Evolutionary conservation across 92 coral and sea anemone genomes (phyloP), one percentile per base, ranked within the genome.

Genomic region (Phenganax marumi): DNA sequence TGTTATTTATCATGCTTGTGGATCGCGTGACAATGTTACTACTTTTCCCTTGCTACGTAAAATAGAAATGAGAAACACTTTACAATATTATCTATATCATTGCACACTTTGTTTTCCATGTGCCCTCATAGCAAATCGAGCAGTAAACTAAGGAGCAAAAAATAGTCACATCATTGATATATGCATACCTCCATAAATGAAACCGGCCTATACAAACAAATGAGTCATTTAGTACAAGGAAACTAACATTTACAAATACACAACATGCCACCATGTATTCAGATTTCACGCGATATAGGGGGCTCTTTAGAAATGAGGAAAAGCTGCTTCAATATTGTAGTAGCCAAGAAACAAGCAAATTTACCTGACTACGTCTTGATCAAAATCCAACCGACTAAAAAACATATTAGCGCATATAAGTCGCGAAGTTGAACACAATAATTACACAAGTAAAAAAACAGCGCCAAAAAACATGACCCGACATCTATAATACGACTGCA

Each of bases 1-100:
- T 94, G 77, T 91, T 91, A 57, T 89, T 94, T 51, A 86, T 89
- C 80, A 96, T 91, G 84, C 97, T 96, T 81, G 87, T 91, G 46
- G 99, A 89, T 85, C 99, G 89, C 62, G 83, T 90, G 73, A 92
- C 83, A 60, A 23, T 2, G 26, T 57, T 57, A 57, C 0, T 8
- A 57, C 22, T 6, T 57, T 57, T 77, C 13, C 21, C 12, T n/a
- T 33, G 68, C 81, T 57, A 74, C 7, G 39, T 22, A 13, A 77
- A 43, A 77, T 23, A 43, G 39, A 14, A 49, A 19, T 1, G 1
- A 17, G 3, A 14, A 3, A 48, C 8, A 69, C 18, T 69, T 69
- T 69, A 18, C 50, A 69, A 69, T 69, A 6, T 6, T 48, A 22
- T 52, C 55, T 50, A 52, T 9, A 39, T 0, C n/a, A 7, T 13